phyloP scores from a whole-genome alignment of 2,888 invertebrate genomes.

The Clanis bilineata region DNA sequence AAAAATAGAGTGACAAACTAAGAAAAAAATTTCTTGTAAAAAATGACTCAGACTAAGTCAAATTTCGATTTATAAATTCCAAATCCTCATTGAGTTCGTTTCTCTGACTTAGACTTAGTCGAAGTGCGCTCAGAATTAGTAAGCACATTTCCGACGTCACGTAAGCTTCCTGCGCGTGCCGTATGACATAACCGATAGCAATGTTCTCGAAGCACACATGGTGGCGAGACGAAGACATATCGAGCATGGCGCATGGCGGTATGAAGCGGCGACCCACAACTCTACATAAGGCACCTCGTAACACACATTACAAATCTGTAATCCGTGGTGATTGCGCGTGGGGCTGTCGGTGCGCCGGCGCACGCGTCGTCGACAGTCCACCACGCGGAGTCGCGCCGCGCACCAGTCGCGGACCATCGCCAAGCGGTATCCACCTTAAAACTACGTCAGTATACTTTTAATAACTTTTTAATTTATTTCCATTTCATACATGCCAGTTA shows the following conservation, averaged over 20 bases:
- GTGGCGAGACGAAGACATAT: conserved; percentile 27
- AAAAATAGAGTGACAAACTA: too few relatives aligned
- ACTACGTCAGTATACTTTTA: conserved; percentile 36
- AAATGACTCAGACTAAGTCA: too few relatives aligned
- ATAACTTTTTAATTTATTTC: neutral
- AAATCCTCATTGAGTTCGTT: too few relatives aligned
- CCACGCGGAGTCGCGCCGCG: conserved; percentile 71
- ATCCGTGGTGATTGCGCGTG: conserved; percentile 46
- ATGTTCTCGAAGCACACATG: conserved; percentile 15
- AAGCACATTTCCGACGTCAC: neutral
- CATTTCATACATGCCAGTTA: conserved; percentile 12
- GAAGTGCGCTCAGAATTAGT: too few relatives aligned
- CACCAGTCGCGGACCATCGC: conserved; percentile 55
- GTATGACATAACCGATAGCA: conserved; percentile 14
- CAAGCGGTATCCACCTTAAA: conserved; percentile 33
- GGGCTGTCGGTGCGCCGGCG: conserved; percentile 46
- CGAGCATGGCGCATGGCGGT: conserved; percentile 27
- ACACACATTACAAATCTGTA: conserved; percentile 63
- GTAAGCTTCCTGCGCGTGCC: neutral
- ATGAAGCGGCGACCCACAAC: conserved; percentile 52
- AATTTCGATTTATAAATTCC: too few relatives aligned
- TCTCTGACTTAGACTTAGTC: too few relatives aligned
- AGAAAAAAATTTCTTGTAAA: too few relatives aligned
- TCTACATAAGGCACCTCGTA: conserved; percentile 67
- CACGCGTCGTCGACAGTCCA: conserved; percentile 59